A percentile compares a stretch with the other conserved stretches of the same genome.
phyloP scores from a whole-genome alignment of 2,888 invertebrate genomes.

The Drosophila anomalipes region DNA sequence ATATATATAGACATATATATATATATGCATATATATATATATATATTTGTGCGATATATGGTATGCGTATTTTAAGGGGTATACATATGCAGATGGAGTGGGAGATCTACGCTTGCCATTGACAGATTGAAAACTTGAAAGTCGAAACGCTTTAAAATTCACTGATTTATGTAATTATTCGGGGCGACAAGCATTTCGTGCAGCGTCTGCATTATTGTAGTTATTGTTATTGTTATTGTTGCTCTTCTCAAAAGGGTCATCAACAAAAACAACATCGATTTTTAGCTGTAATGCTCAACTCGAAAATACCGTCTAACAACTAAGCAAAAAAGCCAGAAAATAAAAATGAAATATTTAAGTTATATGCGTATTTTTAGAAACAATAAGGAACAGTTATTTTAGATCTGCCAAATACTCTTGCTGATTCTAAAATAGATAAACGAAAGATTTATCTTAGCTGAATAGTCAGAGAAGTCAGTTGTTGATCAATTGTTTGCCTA shows the following conservation, averaged over 20 bases:
- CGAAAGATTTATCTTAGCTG: not conserved
- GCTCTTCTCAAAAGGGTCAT: conserved; percentile 8
- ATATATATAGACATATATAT: conserved; percentile 19
- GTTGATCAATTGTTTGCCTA: not conserved
- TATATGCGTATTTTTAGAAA: not conserved
- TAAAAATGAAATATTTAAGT: not conserved
- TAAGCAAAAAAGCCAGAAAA: not conserved
- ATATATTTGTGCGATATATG: not conserved
- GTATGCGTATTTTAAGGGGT: not conserved
- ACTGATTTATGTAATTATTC: conserved; percentile 83
- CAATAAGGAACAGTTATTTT: not conserved
- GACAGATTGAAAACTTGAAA: conserved; percentile 79
- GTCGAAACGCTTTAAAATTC: conserved; percentile 80
- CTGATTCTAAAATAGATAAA: not conserved
- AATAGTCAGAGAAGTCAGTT: not conserved
- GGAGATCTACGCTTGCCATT: conserved; percentile 49
- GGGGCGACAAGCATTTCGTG: conserved; percentile 79
- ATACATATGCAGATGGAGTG: not conserved
- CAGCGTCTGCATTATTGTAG: conserved; percentile 29
- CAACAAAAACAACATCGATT: not conserved
- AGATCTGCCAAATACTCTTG: not conserved
- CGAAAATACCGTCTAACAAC: conserved; percentile 16
- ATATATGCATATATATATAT: conserved; percentile 12
- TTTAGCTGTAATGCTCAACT: not conserved
- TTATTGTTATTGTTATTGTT: conserved; percentile 12